These are phyloP conservation scores for Drosophila quinaria DNA, from an alignment of 2,888 invertebrate genomes.

Conservation along the genomic window DNA sequence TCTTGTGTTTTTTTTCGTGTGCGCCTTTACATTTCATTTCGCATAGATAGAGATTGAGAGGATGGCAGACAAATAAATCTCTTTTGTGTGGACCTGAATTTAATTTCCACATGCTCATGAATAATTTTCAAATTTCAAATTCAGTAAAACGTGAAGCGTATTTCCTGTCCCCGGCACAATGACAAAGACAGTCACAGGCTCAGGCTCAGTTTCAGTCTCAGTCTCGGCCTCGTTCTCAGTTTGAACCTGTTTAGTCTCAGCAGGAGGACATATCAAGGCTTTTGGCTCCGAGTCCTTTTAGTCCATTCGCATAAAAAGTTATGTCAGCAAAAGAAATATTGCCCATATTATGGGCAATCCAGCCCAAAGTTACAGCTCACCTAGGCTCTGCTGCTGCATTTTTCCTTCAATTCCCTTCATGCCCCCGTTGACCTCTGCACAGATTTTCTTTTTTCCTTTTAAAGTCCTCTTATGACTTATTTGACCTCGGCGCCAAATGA, in stretches of 20 bases:
- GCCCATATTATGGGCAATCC: constrained; percentile 65
- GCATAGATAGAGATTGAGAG: constrained; percentile 55
- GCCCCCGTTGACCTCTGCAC: constrained; percentile 3
- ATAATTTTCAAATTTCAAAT: constrained; percentile 84
- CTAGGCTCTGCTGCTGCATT: constrained; percentile 41
- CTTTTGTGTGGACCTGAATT: constrained; percentile 83
- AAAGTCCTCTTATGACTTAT: constrained; percentile 62
- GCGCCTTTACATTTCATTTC: constrained; percentile 66
- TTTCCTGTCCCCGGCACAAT: constrained; percentile 62
- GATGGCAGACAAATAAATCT: constrained; percentile 79
- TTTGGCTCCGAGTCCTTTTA: constrained; percentile 47
- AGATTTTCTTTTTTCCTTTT: constrained; percentile 56
- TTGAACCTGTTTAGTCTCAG: constrained; percentile 30
- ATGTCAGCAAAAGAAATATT: constrained; percentile 76
- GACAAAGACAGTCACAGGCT: constrained; percentile 33
- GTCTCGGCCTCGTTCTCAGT: neutral
- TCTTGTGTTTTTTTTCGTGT: constrained; percentile 16
- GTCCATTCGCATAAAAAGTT: constrained; percentile 72
- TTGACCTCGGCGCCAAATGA: constrained; percentile 35
- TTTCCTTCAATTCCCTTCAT: neutral
- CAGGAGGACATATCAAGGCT: constrained; percentile 43
- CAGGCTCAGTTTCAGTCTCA: constrained; percentile 2
- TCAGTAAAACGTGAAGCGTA: constrained; percentile 80
- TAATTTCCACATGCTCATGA: constrained; percentile 84
- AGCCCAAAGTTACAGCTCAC: constrained; percentile 42